These are phyloP conservation scores for Strigamia crassipes DNA, from an alignment of 2,888 invertebrate genomes.

Conservation along the genomic window DNA sequence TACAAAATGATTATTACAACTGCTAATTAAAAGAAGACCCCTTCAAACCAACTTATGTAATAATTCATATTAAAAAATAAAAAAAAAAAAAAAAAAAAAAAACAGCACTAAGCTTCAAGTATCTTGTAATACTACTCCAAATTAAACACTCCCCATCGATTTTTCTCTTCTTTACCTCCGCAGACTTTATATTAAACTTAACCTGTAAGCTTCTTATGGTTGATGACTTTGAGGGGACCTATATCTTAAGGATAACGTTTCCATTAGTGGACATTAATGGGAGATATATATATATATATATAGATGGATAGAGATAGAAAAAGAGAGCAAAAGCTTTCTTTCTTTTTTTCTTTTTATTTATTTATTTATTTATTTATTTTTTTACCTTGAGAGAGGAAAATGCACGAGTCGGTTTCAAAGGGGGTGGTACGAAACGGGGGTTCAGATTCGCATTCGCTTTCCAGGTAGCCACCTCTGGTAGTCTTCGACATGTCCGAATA, in stretches of 20 bases:
- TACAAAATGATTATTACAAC: not conserved
- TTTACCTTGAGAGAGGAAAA: slow-evolving; percentile 53
- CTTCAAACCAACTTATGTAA: not conserved
- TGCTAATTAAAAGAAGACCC: not conserved
- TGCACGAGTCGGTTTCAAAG: slow-evolving; percentile 50
- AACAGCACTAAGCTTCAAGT: not conserved
- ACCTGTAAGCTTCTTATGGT: slow-evolving; percentile 1
- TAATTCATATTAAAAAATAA: no score
- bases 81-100: no score
- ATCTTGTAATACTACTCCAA: slow-evolving; percentile 5
- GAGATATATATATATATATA: no score
- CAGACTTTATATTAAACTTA: slow-evolving; percentile 5
- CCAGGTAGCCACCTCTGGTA: slow-evolving; percentile 47
- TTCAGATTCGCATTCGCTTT: slow-evolving; percentile 46
- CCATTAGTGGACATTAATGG: slow-evolving; percentile 8
- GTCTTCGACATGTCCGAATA: slow-evolving; percentile 57
- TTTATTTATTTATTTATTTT: no score
- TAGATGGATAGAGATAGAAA: no score
- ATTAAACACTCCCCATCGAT: not conserved
- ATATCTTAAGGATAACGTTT: slow-evolving; percentile 26
- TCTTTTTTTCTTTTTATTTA: no score
- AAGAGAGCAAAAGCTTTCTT: no score
- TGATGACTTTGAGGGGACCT: not conserved
- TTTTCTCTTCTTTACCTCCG: not conserved
- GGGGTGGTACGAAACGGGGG: slow-evolving; percentile 47